Percentiles rank a stretch among this genome's conserved stretches.
These are phyloP conservation scores for Hippocampus guttulatus DNA, from an alignment of 2,113 vertebrate species.

Conservation along the genomic window DNA sequence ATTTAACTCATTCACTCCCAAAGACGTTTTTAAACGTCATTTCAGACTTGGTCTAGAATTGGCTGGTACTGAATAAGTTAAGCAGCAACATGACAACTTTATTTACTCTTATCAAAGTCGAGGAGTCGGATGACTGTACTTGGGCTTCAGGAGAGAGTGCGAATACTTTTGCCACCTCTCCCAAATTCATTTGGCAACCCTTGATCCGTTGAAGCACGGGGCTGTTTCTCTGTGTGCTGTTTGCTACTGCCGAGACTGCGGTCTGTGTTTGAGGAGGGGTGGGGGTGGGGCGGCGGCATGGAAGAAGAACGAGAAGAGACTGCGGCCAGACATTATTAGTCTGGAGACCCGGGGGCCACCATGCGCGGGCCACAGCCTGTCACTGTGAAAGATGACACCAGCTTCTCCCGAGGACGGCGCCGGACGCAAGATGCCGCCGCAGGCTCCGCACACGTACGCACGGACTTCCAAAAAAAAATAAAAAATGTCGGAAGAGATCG, in stretches of 20 bases:
- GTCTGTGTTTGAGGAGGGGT: slow-evolving; percentile 20
- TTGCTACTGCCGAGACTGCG: slow-evolving; percentile 27
- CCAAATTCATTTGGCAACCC: slow-evolving; percentile 33
- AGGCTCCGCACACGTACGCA: slow-evolving; percentile 25
- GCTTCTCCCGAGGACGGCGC: slow-evolving; percentile 47
- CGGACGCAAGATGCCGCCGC: slow-evolving; percentile 43
- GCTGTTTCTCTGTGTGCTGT: background rate
- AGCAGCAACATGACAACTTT: too few species aligned
- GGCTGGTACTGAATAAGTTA: too few species aligned
- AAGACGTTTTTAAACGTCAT: too few species aligned
- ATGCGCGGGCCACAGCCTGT: slow-evolving; percentile 58
- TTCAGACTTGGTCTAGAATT: too few species aligned
- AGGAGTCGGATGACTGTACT: too few species aligned
- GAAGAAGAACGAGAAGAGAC: slow-evolving; percentile 26
- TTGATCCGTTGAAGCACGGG: slow-evolving; percentile 25
- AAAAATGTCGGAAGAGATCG: slow-evolving; percentile 19
- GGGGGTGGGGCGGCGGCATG: background rate
- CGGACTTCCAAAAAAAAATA: slow-evolving; percentile 1
- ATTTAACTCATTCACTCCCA: too few species aligned
- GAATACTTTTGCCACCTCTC: too few species aligned
- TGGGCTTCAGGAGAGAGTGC: too few species aligned
- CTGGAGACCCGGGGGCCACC: slow-evolving; percentile 56
- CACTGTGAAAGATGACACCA: slow-evolving; percentile 68
- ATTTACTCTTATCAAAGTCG: too few species aligned
- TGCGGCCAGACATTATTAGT: slow-evolving; percentile 64